Base-by-base conservation (phyloP, 2,797 vertebrate genomes). In the Steatocranus sp. region DNA sequence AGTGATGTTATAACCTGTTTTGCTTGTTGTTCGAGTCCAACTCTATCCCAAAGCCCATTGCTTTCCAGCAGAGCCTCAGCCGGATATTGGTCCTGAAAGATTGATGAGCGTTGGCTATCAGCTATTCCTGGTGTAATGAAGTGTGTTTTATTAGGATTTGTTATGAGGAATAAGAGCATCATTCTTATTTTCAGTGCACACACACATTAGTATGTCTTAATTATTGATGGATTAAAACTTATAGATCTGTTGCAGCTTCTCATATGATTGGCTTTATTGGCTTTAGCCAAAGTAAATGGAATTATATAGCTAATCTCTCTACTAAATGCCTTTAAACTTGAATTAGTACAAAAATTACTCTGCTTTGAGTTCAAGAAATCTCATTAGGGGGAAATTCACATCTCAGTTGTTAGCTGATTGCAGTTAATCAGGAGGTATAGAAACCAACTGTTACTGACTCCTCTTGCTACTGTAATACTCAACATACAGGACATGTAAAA, bases 111-210 rank as follows among this genome's bases (percentile, higher is more conserved):
- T 63, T 86, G 89, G 89, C 91, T 91, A 82, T 88, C 84, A 91
- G 88, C 86, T 80, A 78, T 81, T 89, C 77, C 80, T 76, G 80
- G 85, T 78, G 84, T 95, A 93, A 95, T 94, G 87, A 90, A 89
- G 84, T 82, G 76, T 90, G 84, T 78, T 91, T 93, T 87, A 88
- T 90, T 92, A 84, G 92, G 88, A 94, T 94, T 94, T 91, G 87
- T 91, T 89, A 83, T 81, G 84, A 88, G 75, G 54, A 82, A 81
- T 70, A 83, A 83, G 76, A 74, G 78, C 88, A 88, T 92, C 79
- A 78, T 86, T 89, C 84, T 88, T 90, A 73, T 89, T 93, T 91
- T 83, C 86, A 87, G 63, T 91, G 84, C 85, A 63, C 78, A 75
- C 75, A 77, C 83, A 84, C 81, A 91, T 93, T 84, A 76, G 70